Percentiles rank a stretch among this genome's conserved stretches.
Evolutionary conservation across 2,113 vertebrate species (phyloP).

Genomic region (Oreochromis spilurus): DNA sequence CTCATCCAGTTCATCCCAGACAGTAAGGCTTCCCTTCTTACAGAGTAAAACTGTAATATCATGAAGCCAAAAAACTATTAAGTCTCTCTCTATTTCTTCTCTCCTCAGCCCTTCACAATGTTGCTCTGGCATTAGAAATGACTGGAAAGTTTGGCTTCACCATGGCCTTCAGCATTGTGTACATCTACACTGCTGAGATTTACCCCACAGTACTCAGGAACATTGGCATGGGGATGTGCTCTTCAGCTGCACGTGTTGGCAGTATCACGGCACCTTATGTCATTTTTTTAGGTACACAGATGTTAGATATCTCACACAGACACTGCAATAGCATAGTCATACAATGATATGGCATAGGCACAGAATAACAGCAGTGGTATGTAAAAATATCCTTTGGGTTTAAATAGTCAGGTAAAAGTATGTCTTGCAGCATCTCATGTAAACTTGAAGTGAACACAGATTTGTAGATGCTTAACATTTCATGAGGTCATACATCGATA

Average conservation of each 20-base stretch:
- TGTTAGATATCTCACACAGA: neutral
- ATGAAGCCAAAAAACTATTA: neutral
- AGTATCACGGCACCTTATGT: constrained; percentile 91
- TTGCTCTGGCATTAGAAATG: constrained; percentile 84
- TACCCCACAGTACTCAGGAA: constrained; percentile 93
- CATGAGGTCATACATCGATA: neutral
- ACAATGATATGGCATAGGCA: neutral
- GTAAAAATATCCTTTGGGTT: neutral
- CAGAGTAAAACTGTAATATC: neutral
- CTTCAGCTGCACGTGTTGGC: constrained; percentile 86
- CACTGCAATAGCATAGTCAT: neutral
- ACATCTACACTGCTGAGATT: constrained; percentile 91
- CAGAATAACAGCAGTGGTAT: neutral
- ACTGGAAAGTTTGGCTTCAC: constrained; percentile 90
- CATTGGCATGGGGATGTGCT: constrained; percentile 91
- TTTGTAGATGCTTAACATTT: neutral
- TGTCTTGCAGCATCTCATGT: neutral
- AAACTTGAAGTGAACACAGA: neutral
- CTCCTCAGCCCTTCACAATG: constrained; percentile 65
- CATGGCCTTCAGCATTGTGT: constrained; percentile 85
- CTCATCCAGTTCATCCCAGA: constrained; percentile 85
- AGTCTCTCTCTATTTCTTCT: neutral
- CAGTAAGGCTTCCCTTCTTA: constrained; percentile 8
- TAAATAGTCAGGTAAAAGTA: neutral
- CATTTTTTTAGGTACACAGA: constrained; percentile 79